These are phyloP conservation scores for Drosophila cognata DNA, from an alignment of 2,888 invertebrate species.

Conservation along the genomic window DNA sequence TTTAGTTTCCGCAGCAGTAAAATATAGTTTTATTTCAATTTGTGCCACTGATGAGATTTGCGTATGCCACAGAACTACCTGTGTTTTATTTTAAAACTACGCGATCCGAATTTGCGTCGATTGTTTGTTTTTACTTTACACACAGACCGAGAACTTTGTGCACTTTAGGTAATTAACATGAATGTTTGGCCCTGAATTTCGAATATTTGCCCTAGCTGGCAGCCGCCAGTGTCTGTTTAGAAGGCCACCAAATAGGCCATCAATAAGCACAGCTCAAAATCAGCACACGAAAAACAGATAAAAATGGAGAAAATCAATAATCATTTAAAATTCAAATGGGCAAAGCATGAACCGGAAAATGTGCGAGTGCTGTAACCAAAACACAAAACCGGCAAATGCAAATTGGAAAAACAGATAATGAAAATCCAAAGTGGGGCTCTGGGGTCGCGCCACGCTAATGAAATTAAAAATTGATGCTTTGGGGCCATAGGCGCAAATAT, in stretches of 20 bases:
- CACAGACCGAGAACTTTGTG: constrained; percentile 43
- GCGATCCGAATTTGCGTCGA: background rate
- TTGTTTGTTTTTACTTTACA: constrained; percentile 38
- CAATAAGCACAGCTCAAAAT: constrained; percentile 30
- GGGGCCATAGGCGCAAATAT: constrained; percentile 63
- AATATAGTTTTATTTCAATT: background rate
- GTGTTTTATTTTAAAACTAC: constrained; percentile 25
- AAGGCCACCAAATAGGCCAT: constrained; percentile 49
- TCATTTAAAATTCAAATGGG: constrained; percentile 77
- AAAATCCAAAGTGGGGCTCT: constrained; percentile 61
- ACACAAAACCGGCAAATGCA: constrained; percentile 68
- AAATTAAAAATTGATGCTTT: constrained; percentile 80
- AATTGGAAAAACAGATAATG: constrained; percentile 80
- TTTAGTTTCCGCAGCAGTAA: background rate
- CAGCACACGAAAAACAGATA: constrained; percentile 2
- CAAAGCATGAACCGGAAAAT: constrained; percentile 78
- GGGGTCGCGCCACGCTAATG: constrained; percentile 69
- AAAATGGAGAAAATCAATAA: constrained; percentile 66
- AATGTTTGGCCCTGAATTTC: constrained; percentile 67
- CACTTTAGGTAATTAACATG: constrained; percentile 69
- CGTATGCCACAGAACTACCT: constrained; percentile 23
- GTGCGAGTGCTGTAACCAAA: constrained; percentile 56
- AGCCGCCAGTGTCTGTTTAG: constrained; percentile 26
- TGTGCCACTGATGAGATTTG: constrained; percentile 34
- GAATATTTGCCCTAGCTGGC: constrained; percentile 10